A percentile compares a stretch with the other conserved stretches of the same genome.
These are phyloP conservation scores for Spilarctia lutea DNA, from an alignment of 2,888 invertebrate species.

Conservation along the genomic window DNA sequence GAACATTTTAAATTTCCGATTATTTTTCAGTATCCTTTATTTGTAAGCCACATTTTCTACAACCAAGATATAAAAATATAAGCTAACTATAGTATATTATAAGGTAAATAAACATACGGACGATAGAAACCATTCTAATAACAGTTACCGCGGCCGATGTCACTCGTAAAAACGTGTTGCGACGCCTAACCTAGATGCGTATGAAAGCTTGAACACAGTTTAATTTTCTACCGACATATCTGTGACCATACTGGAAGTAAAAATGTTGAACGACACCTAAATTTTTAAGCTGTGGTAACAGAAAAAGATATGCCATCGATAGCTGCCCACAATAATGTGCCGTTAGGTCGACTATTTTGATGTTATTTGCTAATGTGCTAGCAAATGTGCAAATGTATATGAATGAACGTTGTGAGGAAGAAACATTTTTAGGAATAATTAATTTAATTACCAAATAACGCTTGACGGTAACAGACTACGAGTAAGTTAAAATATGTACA, in stretches of 20 bases:
- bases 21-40: neutral
- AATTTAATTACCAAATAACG: neutral
- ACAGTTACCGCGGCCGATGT: conserved; percentile 69
- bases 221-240: conserved; percentile 9
- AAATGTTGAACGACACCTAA: accelerated
- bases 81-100: conserved; percentile 62
- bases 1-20: neutral
- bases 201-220: conserved; percentile 33
- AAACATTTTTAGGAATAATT: conserved; percentile 1
- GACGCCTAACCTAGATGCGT: conserved; percentile 42
- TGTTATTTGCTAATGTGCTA: conserved; percentile 64
- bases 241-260: conserved; percentile 13
- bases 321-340: conserved; percentile 69
- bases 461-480: neutral
- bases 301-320: conserved; percentile 54
- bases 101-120: conserved; percentile 57
- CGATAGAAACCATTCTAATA: conserved; percentile 73
- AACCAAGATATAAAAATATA: conserved; percentile 33
- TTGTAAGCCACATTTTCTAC: conserved; percentile 11
- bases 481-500: no score
- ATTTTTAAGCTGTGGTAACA: conserved; percentile 24
- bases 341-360: conserved; percentile 69
- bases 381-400: conserved; percentile 54
- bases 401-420: conserved; percentile 40
- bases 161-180: conserved; percentile 79